Conservation (phyloP, 2,113 vertebrate genomes). For the Phasianus colchicus region DNA sequence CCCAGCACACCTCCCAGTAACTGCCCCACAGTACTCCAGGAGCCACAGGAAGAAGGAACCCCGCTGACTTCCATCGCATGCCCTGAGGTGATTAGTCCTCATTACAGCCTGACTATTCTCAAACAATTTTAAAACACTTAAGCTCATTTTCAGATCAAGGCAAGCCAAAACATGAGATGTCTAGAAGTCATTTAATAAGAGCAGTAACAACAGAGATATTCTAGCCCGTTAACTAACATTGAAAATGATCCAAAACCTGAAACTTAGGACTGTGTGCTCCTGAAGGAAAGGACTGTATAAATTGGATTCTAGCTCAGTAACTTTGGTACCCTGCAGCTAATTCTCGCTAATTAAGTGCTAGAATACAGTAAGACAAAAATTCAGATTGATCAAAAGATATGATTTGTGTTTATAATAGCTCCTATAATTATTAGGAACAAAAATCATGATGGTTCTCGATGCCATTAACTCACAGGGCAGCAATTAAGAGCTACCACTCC, state of each 20-base stretch:
- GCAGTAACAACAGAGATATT: neutral
- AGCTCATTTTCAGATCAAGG: conserved; percentile 23
- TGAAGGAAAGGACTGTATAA: conserved; percentile 26
- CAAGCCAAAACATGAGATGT: conserved; percentile 46
- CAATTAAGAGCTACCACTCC: neutral
- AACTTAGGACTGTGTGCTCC: neutral
- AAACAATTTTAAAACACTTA: conserved; percentile 42
- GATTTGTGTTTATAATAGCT: conserved; percentile 10
- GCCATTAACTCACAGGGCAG: conserved; percentile 28
- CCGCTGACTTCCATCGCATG: neutral
- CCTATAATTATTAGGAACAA: conserved; percentile 5
- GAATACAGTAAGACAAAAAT: conserved; percentile 32
- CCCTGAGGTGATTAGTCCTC: conserved; percentile 24
- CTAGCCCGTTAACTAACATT: neutral
- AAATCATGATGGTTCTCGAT: conserved; percentile 10
- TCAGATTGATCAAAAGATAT: conserved; percentile 44
- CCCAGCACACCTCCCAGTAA: neutral
- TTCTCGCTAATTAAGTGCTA: conserved; percentile 43
- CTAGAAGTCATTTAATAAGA: conserved; percentile 25
- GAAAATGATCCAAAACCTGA: conserved; percentile 21
- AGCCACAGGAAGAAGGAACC: neutral
- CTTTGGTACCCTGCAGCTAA: conserved; percentile 34
- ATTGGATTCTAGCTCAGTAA: conserved; percentile 29
- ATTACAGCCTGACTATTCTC: conserved; percentile 6
- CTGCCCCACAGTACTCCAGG: neutral